These are phyloP conservation scores for Cephus pulcher DNA, from an alignment of 2,888 invertebrate genomes.

Conservation along the genomic window DNA sequence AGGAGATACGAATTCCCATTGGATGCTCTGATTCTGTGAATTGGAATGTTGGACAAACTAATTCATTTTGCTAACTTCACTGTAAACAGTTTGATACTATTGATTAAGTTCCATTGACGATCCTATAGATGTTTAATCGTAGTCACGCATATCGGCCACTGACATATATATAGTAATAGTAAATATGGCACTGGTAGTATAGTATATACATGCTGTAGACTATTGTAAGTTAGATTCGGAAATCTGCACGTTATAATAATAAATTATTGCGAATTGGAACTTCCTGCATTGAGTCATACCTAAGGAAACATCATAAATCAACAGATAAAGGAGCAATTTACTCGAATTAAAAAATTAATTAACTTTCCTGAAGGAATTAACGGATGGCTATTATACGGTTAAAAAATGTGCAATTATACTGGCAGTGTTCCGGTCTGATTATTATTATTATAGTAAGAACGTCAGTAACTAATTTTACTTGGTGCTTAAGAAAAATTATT, in stretches of 20 bases:
- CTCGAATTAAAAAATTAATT: neutral
- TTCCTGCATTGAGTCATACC: neutral
- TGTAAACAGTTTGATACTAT: neutral
- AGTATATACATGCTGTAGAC: neutral
- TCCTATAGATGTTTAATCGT: neutral
- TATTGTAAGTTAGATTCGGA: neutral
- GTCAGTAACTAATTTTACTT: neutral
- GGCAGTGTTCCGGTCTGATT: neutral
- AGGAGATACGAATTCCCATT: neutral
- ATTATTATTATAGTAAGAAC: neutral
- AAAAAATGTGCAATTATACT: neutral
- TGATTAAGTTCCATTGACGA: neutral
- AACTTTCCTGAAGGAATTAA: neutral
- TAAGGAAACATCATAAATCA: too few species aligned
- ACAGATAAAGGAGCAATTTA: too few species aligned
- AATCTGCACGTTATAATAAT: neutral
- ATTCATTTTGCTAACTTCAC: neutral
- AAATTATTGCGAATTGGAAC: neutral
- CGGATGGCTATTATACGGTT: neutral
- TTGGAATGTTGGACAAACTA: neutral
- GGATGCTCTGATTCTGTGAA: neutral
- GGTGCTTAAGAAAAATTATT: neutral
- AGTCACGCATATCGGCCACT: neutral
- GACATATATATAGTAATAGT: neutral
- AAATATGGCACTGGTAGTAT: neutral